Evolutionary conservation across 2,113 vertebrate species (phyloP).

Genomic region (Neoarius graeffei): DNA sequence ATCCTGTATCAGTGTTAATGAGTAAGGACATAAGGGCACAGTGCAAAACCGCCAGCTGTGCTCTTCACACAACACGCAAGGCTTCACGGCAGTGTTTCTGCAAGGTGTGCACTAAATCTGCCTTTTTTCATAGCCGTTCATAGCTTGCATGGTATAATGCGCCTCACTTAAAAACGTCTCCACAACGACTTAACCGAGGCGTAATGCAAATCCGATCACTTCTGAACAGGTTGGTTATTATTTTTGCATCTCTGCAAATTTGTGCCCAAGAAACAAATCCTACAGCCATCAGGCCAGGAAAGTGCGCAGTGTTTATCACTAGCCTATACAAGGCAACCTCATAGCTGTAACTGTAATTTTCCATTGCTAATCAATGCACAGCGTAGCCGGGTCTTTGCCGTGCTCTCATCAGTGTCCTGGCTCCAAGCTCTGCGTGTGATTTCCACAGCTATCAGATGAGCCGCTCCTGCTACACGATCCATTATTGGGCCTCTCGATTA

Average conservation of each 20-base stretch:
- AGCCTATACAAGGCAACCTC: background rate
- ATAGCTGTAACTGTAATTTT: constrained; percentile 36
- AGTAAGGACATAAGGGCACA: background rate
- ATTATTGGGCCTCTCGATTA: constrained; percentile 68
- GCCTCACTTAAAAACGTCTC: background rate
- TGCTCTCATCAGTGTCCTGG: constrained; percentile 21
- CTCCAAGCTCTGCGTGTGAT: constrained; percentile 54
- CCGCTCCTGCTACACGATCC: constrained; percentile 56
- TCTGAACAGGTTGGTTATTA: background rate
- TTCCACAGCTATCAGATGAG: constrained; percentile 60
- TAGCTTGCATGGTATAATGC: background rate
- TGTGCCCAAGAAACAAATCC: background rate
- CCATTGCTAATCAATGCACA: constrained; percentile 44
- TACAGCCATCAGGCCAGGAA: background rate
- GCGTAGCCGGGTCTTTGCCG: constrained; percentile 9
- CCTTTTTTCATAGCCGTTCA: background rate
- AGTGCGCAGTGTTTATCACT: background rate
- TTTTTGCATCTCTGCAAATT: background rate
- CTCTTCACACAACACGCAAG: background rate
- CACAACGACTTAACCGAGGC: background rate
- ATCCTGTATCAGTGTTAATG: background rate
- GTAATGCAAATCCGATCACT: background rate
- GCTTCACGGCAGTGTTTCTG: background rate
- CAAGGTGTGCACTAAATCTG: background rate
- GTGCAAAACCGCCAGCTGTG: background rate